Conservation (phyloP, 2,888 invertebrate species). For the Mylabris sibirica region DNA sequence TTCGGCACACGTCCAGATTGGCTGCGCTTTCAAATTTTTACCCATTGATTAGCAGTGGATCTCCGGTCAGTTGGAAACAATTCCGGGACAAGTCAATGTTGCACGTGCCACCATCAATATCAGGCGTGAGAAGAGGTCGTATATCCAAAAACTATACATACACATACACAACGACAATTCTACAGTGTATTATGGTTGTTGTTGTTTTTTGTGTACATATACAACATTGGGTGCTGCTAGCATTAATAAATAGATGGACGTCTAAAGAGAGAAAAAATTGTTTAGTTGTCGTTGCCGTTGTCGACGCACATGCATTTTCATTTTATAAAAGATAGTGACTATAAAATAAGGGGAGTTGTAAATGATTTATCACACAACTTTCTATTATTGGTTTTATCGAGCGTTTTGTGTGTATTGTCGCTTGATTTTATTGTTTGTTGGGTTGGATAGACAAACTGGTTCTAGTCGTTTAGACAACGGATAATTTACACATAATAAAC, state of each 20-base stretch:
- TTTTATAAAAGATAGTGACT: slow-evolving; percentile 9
- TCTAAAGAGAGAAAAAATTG: not conserved
- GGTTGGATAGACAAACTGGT: not conserved
- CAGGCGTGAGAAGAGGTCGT: slow-evolving; percentile 58
- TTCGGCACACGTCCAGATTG: slow-evolving; percentile 5
- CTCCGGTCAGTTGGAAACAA: slow-evolving; percentile 57
- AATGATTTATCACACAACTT: slow-evolving; percentile 6
- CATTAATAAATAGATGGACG: not conserved
- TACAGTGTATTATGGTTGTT: slow-evolving; percentile 1
- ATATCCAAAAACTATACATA: slow-evolving; percentile 19
- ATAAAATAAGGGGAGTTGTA: not conserved
- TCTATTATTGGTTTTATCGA: slow-evolving; percentile 9
- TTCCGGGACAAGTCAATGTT: slow-evolving; percentile 45
- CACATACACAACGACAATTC: too few species aligned
- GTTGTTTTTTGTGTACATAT: not conserved
- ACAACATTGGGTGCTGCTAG: not conserved
- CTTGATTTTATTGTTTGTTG: slow-evolving; percentile 4
- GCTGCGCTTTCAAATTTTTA: not conserved
- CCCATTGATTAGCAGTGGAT: slow-evolving; percentile 2
- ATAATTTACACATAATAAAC: slow-evolving; percentile 12
- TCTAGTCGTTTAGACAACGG: slow-evolving; percentile 6
- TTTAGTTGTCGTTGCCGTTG: slow-evolving; percentile 8
- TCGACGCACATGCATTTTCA: slow-evolving; percentile 1
- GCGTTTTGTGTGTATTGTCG: slow-evolving; percentile 4
- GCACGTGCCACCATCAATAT: slow-evolving; percentile 61